Base-by-base conservation (phyloP, 2,797 vertebrate genomes). In the Antennarius maculatus region DNA sequence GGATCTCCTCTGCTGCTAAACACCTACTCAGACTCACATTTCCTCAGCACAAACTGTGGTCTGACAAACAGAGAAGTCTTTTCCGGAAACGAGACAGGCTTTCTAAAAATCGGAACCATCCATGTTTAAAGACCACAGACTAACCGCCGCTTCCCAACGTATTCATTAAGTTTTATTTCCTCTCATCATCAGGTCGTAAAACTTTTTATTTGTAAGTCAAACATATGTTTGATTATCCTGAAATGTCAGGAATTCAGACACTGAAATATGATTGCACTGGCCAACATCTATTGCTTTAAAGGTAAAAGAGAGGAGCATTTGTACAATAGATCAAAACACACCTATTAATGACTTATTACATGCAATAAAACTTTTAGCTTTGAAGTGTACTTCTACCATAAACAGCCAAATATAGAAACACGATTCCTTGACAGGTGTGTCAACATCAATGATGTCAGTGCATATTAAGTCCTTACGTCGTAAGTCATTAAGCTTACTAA, bases 121-220 rank as follows among this genome's bases (percentile, higher is more conserved):
- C 39, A 7, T 56, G 56, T 54, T 74, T 56, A 42, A 61, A 65
- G 34, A 55, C 45, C 61, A 23, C 23, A 49, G 66, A 13, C 15
- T 45, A 46, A 56, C 60, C 61, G 48, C 71, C 61, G 54, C 41
- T 75, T 63, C 62, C 51, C 47, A 61, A 61, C 56, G 52, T 45
- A 66, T 81, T 82, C 64, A 77, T 85, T 76, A 81, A 68, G 28
- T 80, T 83, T 81, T 79, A 85, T 76, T 70, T 79, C 52, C 50
- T 83, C 54, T 54, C 47, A 45, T 71, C 74, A 58, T 45, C 71
- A 79, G 63, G 73, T 85, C 69, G 80, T 83, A 69, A 88, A 77
- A 71, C 47, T 66, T 34, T 78, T 67, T 70, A 78, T 71, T 82
- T 31, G 58, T 42, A 77, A 77, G 66, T 52, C 48, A 77, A 72